These are phyloP conservation scores for Hypotaenidia okinawae DNA, from an alignment of 2,797 vertebrate species.

Conservation along the genomic window DNA sequence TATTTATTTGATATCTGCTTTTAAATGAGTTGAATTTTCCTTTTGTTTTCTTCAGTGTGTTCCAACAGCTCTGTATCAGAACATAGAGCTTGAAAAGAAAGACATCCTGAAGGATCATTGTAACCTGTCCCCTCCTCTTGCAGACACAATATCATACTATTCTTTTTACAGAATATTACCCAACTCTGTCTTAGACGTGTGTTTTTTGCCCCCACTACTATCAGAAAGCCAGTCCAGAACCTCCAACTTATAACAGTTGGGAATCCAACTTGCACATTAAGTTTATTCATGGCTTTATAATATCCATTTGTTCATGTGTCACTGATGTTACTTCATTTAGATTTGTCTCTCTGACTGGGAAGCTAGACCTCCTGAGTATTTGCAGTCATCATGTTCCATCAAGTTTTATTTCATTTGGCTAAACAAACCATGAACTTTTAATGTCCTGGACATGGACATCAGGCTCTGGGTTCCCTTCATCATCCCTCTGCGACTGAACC, in stretches of 20 bases:
- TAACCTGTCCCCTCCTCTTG: background rate
- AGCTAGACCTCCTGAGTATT: accelerated
- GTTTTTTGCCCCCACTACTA: accelerated
- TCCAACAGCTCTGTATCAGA: background rate
- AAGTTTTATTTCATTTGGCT: background rate
- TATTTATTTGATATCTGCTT: background rate
- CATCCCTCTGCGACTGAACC: background rate
- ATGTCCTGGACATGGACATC: background rate
- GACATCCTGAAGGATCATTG: background rate
- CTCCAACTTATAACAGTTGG: accelerated
- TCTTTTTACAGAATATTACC: background rate
- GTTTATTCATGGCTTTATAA: background rate
- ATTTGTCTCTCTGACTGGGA: background rate
- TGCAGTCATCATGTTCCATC: background rate
- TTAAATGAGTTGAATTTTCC: background rate
- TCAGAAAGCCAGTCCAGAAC: background rate
- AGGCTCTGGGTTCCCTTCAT: background rate
- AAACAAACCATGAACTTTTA: background rate
- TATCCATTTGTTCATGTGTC: background rate
- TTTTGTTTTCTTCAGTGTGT: background rate
- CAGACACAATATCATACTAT: background rate
- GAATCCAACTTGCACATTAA: background rate
- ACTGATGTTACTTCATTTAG: background rate
- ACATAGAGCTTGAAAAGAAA: background rate
- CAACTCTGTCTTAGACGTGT: background rate